Base-by-base conservation (phyloP, 2,888 invertebrate species). In the Heliconius cydno region DNA sequence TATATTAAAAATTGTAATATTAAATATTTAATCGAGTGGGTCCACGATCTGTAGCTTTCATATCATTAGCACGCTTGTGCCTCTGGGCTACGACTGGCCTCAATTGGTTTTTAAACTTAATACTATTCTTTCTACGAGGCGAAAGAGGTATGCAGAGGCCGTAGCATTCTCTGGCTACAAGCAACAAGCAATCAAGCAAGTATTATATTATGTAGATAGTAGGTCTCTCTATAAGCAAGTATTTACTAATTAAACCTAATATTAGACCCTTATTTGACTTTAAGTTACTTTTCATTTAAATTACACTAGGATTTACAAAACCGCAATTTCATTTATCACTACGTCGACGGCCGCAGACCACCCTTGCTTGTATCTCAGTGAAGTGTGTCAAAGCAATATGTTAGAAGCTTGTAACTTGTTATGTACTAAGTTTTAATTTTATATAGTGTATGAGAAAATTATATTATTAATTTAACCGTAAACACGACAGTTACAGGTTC, bases 271-370 rank as follows among this genome's bases (percentile, higher is more conserved):
- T 25, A 38, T 57, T 73, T 30, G 25, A 38, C 60, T 60, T 73
- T 73, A 70, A 77, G 30, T 71, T 60, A 77, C 46, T 46, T 71
- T 71, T n/a, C 38, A 77, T 71, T 77, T 71, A n/a, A 71, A 28
- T 71, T 63, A 63, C 63, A 28, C n/a, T 52, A 67, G 28, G 70
- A 60, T 71, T 38, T 41, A 28, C 60, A 63, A 71, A 60, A 63
- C 70, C 71, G 25, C 22, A 71, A 77, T 71, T 71, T 71, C 70
- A 46, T 71, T 71, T 70, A 65, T 71, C 71, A 63, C 38, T 68
- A 41, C 22, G 38, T 76, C 67, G 22, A 68, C 76, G 30, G 63
- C 77, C 77, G 71, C 77, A 65, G 63, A 68, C 41, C 71, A 77
- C 77, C 77, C 77, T 71, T 46, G 30, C 71, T 77, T 46, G 30